Base-by-base conservation (phyloP, 2,888 invertebrate species). In the Eubasilissa splendida region DNA sequence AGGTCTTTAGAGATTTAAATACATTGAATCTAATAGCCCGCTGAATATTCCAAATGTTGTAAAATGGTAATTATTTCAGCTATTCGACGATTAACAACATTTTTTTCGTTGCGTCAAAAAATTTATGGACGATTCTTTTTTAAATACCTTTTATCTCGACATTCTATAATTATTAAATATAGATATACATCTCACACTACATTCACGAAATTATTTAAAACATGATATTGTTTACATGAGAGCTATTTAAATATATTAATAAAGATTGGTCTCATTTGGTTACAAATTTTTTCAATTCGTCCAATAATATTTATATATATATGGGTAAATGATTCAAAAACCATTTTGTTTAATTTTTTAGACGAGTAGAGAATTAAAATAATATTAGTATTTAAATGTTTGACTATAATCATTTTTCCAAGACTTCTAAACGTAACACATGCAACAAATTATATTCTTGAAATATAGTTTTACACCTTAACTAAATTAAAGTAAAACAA, bases 31-130 rank as follows among this genome's bases (percentile, higher is more conserved):
- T 42, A 42, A 2, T 42, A 42, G 42, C 42, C 42, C 42, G 7
- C 42, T 7, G 42, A 42, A 42, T 42, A 42, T 42, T 42, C 42
- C 42, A 7, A 42, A 7, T 60, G 14, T 11, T 9, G 9, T 65
- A 73, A 73, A 73, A 73, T 73, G 58, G n/a, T 73, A 73, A 73
- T 56, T 56, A 42, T 73, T 73, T 56, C 58, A 73, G 71, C 56
- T 33, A 31, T 22, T 52, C 50, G 56, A 58, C 54, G 71, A 7
- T 73, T 9, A 31, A 56, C 33, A 33, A 12, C 8, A n/a, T 14
- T 68, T 68, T 68, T 14, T 65, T 65, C 58, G 11, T 42, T 4
- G 33, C 71, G 42, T 33, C 56, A 73, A 73, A 56, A 31, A 54
- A 52, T 71, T 54, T 42, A 66, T 42, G 12, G 12, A 33, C 42